Evolutionary conservation across 2,888 invertebrate genomes (phyloP).

Genomic region (Augiades crinisus): DNA sequence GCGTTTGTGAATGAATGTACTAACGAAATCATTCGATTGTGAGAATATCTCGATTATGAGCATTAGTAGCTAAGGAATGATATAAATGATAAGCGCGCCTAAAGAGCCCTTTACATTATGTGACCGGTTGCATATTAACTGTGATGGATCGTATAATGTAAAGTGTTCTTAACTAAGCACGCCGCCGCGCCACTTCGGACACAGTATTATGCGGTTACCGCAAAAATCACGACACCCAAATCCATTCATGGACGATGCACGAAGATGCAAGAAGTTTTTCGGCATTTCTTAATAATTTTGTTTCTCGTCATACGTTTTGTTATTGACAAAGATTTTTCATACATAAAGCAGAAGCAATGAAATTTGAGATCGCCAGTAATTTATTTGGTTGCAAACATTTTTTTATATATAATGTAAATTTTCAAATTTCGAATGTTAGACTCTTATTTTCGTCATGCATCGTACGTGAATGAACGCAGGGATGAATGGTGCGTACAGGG

Average conservation of each 20-base stretch:
- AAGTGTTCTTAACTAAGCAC: constrained; percentile 23
- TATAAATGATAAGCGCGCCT: neutral
- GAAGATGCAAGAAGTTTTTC: neutral
- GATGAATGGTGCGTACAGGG: constrained; percentile 22
- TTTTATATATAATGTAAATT: neutral
- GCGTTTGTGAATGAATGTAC: constrained; percentile 26
- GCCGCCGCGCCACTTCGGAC: constrained; percentile 25
- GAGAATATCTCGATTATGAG: constrained; percentile 24
- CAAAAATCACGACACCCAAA: constrained; percentile 7
- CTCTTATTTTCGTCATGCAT: neutral
- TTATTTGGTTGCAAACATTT: too few relatives aligned
- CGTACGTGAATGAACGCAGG: constrained; percentile 8
- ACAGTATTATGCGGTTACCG: constrained; percentile 28
- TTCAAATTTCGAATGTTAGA: neutral
- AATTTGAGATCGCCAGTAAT: too few relatives aligned
- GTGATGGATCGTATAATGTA: too few relatives aligned
- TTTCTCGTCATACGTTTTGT: too few relatives aligned
- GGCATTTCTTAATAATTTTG: too few relatives aligned
- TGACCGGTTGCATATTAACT: too few relatives aligned
- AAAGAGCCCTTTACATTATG: too few relatives aligned
- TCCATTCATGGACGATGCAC: neutral
- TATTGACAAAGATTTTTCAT: too few relatives aligned
- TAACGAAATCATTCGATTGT: constrained; percentile 27
- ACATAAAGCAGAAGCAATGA: too few relatives aligned
- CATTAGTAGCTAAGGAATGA: constrained; percentile 19